A percentile compares a stretch with the other conserved stretches of the same genome.
These are phyloP conservation scores for Drosophila pallidifrons DNA, from an alignment of 1,140 invertebrate genomes.

Conservation along the genomic window DNA sequence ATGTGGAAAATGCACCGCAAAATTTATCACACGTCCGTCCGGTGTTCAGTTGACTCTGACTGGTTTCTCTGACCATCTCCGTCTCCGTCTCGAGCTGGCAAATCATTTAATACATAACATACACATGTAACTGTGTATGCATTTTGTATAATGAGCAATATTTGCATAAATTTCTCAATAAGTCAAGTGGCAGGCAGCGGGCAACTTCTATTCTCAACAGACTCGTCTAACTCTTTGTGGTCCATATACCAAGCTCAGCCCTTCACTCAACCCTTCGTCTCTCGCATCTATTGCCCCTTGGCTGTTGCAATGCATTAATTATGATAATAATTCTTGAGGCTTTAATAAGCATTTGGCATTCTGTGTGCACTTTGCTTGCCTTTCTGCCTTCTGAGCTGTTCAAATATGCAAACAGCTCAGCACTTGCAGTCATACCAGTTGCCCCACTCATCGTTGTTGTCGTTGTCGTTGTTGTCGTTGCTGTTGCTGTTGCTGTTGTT, in stretches of 20 bases:
- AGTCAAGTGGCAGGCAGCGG: slow-evolving; percentile 34
- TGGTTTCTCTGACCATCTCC: slow-evolving; percentile 18
- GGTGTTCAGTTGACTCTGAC: slow-evolving; percentile 33
- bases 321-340: slow-evolving; percentile 77
- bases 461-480: not conserved
- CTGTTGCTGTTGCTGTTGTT: slow-evolving; percentile 21
- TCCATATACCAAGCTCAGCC: not conserved
- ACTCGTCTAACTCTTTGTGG: slow-evolving; percentile 28
- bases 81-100: slow-evolving; percentile 19
- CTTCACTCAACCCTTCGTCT: not conserved
- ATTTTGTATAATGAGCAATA: slow-evolving; percentile 56
- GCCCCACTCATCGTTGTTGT: slow-evolving; percentile 16
- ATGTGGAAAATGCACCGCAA: slow-evolving; percentile 72
- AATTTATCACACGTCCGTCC: slow-evolving; percentile 74
- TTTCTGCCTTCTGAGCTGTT: slow-evolving; percentile 31
- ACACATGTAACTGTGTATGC: slow-evolving; percentile 22
- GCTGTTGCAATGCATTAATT: slow-evolving; percentile 65
- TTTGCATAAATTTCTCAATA: slow-evolving; percentile 65
- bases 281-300: not conserved
- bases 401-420: slow-evolving; percentile 54
- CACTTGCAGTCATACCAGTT: slow-evolving; percentile 38
- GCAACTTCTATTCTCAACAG: slow-evolving; percentile 17
- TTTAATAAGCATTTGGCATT: slow-evolving; percentile 70
- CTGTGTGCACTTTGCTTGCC: slow-evolving; percentile 46
- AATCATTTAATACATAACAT: slow-evolving; percentile 39